Percentiles rank a stretch among this genome's conserved stretches.
Evolutionary conservation across 1,140 invertebrate species (phyloP).

Genomic region (Periplaneta americana): DNA sequence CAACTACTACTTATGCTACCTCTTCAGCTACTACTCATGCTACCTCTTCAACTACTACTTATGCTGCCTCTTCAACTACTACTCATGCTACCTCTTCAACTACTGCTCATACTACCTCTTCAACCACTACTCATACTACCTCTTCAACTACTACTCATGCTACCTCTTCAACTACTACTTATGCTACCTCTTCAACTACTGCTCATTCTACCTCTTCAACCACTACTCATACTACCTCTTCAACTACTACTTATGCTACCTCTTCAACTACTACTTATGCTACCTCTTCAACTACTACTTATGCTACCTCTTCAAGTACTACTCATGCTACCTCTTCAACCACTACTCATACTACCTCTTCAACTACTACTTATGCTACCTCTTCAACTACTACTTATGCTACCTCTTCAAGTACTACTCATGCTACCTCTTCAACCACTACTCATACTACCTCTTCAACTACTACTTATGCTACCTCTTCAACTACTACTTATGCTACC

Average conservation of each 20-base stretch:
- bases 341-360: too few species aligned
- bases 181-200: background rate
- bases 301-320: background rate
- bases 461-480: too few species aligned
- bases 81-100: background rate
- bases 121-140: background rate
- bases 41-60: background rate
- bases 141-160: background rate
- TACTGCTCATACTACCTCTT: background rate
- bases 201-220: background rate
- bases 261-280: background rate
- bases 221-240: background rate
- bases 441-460: too few species aligned
- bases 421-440: too few species aligned
- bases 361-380: too few species aligned
- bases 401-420: too few species aligned
- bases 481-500: too few species aligned
- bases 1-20: too few species aligned
- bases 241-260: background rate
- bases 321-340: background rate
- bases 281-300: background rate
- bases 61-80: background rate
- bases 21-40: too few species aligned
- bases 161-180: background rate
- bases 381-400: too few species aligned